Conservation (phyloP, 2,888 invertebrate genomes). For the Pheosia tremula region DNA sequence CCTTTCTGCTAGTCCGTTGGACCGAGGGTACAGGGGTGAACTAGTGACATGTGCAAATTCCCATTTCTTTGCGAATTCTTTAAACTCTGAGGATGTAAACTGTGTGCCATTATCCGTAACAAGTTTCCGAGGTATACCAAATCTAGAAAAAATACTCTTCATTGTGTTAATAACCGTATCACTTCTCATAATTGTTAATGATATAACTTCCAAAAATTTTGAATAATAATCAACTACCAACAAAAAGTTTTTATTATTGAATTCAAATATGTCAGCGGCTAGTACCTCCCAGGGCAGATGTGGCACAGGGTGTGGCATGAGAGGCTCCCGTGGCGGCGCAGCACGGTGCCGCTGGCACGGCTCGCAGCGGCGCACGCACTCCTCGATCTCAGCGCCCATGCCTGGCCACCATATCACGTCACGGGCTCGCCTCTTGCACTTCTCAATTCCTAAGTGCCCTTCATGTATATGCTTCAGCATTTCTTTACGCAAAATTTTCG, state of each 20-base stretch:
- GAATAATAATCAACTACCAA: conserved; percentile 30
- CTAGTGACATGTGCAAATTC: not conserved
- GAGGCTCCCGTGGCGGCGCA: conserved; percentile 22
- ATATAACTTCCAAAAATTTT: conserved; percentile 18
- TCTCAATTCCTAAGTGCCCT: conserved; percentile 37
- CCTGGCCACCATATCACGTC: not conserved
- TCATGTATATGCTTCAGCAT: not conserved
- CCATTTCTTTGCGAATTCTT: not conserved
- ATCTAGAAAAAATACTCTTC: conserved; percentile 21
- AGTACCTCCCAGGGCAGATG: conserved; percentile 24
- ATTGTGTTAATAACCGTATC: conserved; percentile 16
- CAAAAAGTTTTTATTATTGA: conserved; percentile 18
- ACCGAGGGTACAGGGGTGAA: not conserved
- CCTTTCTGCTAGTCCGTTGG: not conserved
- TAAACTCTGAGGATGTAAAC: not conserved
- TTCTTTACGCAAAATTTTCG: not conserved
- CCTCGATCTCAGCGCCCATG: conserved; percentile 33
- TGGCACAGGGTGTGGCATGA: conserved; percentile 23
- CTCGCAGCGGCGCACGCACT: conserved; percentile 14
- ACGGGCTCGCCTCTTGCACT: not conserved
- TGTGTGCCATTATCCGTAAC: conserved; percentile 25
- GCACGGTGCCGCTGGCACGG: conserved; percentile 15
- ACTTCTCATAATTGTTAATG: conserved; percentile 4
- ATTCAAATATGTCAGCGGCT: conserved; percentile 26
- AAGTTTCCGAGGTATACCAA: conserved; percentile 19